These are phyloP conservation scores for Thymelicus lineola DNA, from an alignment of 2,888 invertebrate genomes.

Conservation along the genomic window DNA sequence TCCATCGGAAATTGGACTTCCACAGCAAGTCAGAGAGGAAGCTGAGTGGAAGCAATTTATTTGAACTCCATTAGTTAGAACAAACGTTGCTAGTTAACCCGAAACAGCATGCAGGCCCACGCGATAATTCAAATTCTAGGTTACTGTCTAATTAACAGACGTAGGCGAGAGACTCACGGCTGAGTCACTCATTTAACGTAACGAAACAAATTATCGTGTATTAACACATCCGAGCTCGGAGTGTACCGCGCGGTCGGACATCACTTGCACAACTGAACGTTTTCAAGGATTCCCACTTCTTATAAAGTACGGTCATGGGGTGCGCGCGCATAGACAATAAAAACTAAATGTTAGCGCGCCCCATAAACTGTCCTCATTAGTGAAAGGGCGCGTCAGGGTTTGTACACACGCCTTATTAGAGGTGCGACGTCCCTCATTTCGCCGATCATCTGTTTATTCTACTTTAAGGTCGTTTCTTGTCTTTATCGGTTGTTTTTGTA, in stretches of 20 bases:
- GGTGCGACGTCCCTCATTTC: slow-evolving; percentile 68
- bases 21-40: slow-evolving; percentile 38
- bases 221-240: slow-evolving; percentile 54
- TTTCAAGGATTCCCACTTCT: slow-evolving; percentile 59
- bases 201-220: slow-evolving; percentile 68
- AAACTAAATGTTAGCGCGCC: slow-evolving; percentile 75
- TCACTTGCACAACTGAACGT: slow-evolving; percentile 68
- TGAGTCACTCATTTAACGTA: slow-evolving; percentile 72
- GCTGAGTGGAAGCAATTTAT: slow-evolving; percentile 47
- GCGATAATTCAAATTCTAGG: slow-evolving; percentile 74
- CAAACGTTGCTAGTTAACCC: slow-evolving; percentile 53
- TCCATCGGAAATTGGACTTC: slow-evolving; percentile 38
- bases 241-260: slow-evolving; percentile 52
- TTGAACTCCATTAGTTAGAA: slow-evolving; percentile 56
- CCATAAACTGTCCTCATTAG: slow-evolving; percentile 82
- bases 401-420: slow-evolving; percentile 76
- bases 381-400: slow-evolving; percentile 74
- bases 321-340: slow-evolving; percentile 82
- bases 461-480: slow-evolving; percentile 75
- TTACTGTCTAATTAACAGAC: slow-evolving; percentile 70
- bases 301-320: slow-evolving; percentile 68
- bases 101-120: slow-evolving; percentile 50
- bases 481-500: slow-evolving; percentile 74
- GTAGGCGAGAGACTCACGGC: slow-evolving; percentile 57
- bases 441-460: slow-evolving; percentile 79